A percentile compares a stretch with the other conserved stretches of the same genome.
phyloP scores from a whole-genome alignment of 2,797 vertebrate species.

The Onychomys torridus region DNA sequence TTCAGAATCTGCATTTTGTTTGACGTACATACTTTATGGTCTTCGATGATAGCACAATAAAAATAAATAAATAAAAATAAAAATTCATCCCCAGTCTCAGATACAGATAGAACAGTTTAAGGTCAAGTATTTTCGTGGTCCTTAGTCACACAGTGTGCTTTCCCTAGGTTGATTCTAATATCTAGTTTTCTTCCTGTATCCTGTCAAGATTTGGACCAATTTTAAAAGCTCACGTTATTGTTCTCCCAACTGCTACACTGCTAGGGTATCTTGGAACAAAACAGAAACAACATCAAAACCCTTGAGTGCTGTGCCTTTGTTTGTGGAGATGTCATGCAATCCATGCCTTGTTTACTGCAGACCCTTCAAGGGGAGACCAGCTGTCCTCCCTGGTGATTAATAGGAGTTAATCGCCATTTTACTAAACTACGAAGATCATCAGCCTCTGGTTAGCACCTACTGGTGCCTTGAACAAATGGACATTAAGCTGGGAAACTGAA shows the following conservation, averaged over 20 bases:
- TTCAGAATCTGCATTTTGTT: not conserved
- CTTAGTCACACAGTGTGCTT: not conserved
- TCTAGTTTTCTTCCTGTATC: not conserved
- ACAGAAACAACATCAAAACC: not conserved
- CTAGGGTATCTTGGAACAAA: not conserved
- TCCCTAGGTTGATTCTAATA: not conserved
- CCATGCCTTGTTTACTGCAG: not conserved
- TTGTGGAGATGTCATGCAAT: not conserved
- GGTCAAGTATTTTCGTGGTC: not conserved
- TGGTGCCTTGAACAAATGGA: not conserved
- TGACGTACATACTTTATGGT: not conserved
- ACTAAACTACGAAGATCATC: not conserved
- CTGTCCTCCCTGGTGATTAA: not conserved
- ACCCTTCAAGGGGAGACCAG: not conserved
- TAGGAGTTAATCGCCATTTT: not conserved
- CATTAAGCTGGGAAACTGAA: not conserved
- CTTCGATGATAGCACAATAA: not conserved
- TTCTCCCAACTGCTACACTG: not conserved
- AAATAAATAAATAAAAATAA: not conserved
- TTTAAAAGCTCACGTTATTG: not conserved
- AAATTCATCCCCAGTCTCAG: not conserved
- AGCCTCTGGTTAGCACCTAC: not conserved
- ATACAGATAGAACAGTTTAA: not conserved
- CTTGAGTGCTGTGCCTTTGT: not conserved
- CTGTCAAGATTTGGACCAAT: not conserved